Evolutionary conservation across 2,888 invertebrate genomes (phyloP).

Genomic region (Hyppa rectilinea): DNA sequence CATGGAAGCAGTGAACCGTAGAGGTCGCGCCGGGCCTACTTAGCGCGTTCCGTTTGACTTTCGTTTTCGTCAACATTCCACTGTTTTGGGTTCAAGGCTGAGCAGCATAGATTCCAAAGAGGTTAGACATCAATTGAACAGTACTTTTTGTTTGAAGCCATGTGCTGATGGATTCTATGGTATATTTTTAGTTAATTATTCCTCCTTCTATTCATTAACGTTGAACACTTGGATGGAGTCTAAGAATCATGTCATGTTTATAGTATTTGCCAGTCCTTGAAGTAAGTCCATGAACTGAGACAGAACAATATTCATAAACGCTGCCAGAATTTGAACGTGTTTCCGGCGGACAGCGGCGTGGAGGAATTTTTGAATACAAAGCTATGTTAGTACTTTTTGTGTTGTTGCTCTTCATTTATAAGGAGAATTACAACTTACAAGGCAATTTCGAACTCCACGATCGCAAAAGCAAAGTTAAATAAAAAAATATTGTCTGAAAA

Average conservation of each 20-base stretch:
- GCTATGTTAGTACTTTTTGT: constrained; percentile 18
- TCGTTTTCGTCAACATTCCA: constrained; percentile 79
- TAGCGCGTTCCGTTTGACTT: constrained; percentile 72
- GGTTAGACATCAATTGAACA: constrained; percentile 41
- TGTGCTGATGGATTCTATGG: not conserved
- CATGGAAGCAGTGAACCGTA: constrained; percentile 50
- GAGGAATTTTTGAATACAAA: constrained; percentile 33
- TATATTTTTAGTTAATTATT: constrained; percentile 4
- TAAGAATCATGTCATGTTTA: constrained; percentile 3
- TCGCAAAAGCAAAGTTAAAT: not conserved
- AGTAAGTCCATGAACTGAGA: constrained; percentile 21
- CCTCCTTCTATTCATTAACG: not conserved
- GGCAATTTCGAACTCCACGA: not conserved
- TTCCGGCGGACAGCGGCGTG: constrained; percentile 45
- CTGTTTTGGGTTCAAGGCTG: constrained; percentile 85
- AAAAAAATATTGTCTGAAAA: not conserved
- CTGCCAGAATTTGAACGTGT: constrained; percentile 57
- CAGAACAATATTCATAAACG: constrained; percentile 43
- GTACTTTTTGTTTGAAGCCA: constrained; percentile 21
- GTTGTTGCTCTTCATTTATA: too few species aligned
- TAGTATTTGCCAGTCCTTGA: constrained; percentile 14
- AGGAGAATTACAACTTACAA: not conserved
- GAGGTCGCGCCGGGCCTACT: constrained; percentile 58
- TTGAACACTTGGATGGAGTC: not conserved
- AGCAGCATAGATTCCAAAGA: constrained; percentile 52